Conservation (phyloP, 92 coral and sea anemone species). For the Umimayanthus kanabou region DNA sequence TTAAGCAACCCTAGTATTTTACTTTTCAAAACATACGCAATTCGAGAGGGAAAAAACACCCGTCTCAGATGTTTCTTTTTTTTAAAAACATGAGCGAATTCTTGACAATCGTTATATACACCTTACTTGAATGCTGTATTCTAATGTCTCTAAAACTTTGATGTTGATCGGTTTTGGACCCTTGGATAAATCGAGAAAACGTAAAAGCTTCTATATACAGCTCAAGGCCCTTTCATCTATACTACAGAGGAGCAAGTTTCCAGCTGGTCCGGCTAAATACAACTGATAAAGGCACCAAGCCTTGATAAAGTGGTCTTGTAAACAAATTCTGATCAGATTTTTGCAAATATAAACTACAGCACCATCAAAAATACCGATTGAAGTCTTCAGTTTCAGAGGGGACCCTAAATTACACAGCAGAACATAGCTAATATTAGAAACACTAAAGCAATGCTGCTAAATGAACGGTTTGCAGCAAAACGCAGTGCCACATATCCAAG, state of each 20-base stretch:
- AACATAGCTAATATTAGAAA: background rate
- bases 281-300: background rate
- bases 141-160: background rate
- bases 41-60: background rate
- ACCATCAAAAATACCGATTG: background rate
- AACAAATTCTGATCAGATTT: conserved; percentile 11
- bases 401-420: conserved; percentile 12
- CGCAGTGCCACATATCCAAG: conserved; percentile 7
- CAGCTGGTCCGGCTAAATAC: background rate
- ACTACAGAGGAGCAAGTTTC: background rate
- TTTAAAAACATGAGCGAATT: background rate
- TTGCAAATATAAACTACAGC: background rate
- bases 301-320: background rate
- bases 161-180: background rate
- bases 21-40: conserved; percentile 23
- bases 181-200: background rate
- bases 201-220: background rate
- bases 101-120: background rate
- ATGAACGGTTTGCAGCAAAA: background rate
- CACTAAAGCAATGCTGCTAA: background rate
- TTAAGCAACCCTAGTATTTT: conserved; percentile 2
- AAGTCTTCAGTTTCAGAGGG: background rate
- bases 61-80: background rate
- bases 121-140: background rate
- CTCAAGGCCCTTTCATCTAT: background rate